Evolutionary conservation across 1,140 invertebrate genomes (phyloP).

Genomic region (Cydia amplana): DNA sequence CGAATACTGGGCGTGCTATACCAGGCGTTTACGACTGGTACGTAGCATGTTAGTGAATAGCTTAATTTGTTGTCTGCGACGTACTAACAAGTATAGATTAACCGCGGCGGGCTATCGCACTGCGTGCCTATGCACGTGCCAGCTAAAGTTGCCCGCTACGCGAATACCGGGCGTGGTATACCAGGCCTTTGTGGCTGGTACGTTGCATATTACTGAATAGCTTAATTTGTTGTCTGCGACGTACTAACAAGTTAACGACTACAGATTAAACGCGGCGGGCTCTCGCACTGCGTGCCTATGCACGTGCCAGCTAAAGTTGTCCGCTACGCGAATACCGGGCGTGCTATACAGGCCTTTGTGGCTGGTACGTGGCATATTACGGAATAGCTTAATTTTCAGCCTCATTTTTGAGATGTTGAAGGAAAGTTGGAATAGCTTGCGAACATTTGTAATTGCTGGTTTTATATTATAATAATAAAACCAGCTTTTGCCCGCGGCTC

Average conservation of each 20-base stretch:
- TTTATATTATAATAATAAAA: neutral
- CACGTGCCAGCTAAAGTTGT: neutral
- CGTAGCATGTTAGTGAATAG: neutral
- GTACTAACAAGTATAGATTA: neutral
- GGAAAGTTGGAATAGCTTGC: neutral
- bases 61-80: too few relatives aligned
- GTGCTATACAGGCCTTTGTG: neutral
- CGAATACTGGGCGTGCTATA: neutral
- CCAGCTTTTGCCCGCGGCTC: neutral
- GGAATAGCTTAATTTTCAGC: neutral
- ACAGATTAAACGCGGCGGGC: neutral
- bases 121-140: neutral
- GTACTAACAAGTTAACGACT: too few relatives aligned
- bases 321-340: neutral
- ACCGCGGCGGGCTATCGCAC: neutral
- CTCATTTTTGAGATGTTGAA: neutral
- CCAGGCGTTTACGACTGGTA: neutral
- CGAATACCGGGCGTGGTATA: neutral
- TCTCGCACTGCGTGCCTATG: neutral
- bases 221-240: too few relatives aligned
- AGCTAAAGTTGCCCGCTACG: neutral
- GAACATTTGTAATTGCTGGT: neutral
- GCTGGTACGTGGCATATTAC: neutral
- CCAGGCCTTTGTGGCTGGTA: conserved; percentile 3
- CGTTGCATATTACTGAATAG: neutral